These are phyloP conservation scores for Siderastrea radians DNA, from an alignment of 92 coral and sea anemone genomes.

Conservation along the genomic window DNA sequence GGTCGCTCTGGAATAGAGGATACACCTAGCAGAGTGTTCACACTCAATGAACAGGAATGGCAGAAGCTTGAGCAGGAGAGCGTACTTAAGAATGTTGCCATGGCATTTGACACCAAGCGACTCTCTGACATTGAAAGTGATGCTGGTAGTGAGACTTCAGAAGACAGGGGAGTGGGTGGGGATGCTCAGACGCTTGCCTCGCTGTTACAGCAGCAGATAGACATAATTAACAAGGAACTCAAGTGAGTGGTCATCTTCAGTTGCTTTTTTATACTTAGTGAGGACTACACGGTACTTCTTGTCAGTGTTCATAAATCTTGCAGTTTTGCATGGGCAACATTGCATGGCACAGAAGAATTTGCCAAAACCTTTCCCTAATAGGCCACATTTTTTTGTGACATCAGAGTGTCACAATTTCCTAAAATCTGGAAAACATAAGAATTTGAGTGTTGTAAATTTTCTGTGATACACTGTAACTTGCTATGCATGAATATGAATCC, in stretches of 20 bases:
- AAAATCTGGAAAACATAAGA: too few species aligned
- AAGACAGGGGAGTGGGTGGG: constrained; percentile 84
- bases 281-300: too few species aligned
- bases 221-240: constrained; percentile 90
- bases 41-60: constrained; percentile 99
- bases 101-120: constrained; percentile 88
- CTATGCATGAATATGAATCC: too few species aligned
- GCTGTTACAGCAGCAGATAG: constrained; percentile 96
- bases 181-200: constrained; percentile 94
- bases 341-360: too few species aligned
- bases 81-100: constrained; percentile 87
- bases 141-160: constrained; percentile 69
- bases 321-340: too few species aligned
- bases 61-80: constrained; percentile 96
- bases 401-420: too few species aligned
- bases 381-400: too few species aligned
- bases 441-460: too few species aligned
- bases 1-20: constrained; percentile 89
- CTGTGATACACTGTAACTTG: too few species aligned
- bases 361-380: too few species aligned
- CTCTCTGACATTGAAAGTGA: constrained; percentile 70
- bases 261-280: too few species aligned
- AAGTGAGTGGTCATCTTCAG: constrained; percentile 56
- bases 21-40: constrained; percentile 92
- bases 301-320: too few species aligned